phyloP scores from a whole-genome alignment of 2,113 vertebrate genomes.

The Pyxicephalus adspersus region DNA sequence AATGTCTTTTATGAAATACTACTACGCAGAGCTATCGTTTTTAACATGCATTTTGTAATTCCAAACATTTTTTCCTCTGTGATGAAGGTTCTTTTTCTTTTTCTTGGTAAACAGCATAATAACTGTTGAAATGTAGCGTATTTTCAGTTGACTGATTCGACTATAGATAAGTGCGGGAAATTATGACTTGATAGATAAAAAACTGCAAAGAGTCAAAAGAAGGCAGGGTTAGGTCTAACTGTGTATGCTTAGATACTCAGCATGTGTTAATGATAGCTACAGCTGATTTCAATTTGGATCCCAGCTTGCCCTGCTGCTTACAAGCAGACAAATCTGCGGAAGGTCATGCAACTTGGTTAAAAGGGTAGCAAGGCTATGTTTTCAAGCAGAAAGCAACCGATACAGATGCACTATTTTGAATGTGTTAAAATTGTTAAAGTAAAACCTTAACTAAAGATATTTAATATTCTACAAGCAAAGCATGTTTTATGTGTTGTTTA shows the following conservation, averaged over 20 bases:
- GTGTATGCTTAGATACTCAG: constrained; percentile 42
- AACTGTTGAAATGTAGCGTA: constrained; percentile 27
- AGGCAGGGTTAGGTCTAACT: constrained; percentile 43
- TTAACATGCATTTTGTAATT: too few species aligned
- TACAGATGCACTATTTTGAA: neutral
- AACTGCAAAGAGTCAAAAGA: constrained; percentile 22
- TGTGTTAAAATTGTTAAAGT: neutral
- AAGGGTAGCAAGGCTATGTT: constrained; percentile 32
- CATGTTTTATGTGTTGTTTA: too few species aligned
- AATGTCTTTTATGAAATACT: too few species aligned
- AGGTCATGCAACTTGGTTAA: constrained; percentile 45
- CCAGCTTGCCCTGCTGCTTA: constrained; percentile 39
- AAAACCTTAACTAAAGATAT: neutral
- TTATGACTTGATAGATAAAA: constrained; percentile 20
- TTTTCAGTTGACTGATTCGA: constrained; percentile 20
- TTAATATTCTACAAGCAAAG: too few species aligned
- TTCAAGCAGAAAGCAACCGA: constrained; percentile 7
- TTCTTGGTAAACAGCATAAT: constrained; percentile 4
- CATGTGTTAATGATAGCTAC: constrained; percentile 46
- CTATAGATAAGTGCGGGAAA: constrained; percentile 27
- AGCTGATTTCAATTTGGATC: constrained; percentile 48
- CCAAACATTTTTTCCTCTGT: too few species aligned
- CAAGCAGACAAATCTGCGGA: constrained; percentile 34
- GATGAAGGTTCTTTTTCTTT: too few species aligned
- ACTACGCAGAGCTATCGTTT: too few species aligned